Conservation (phyloP, 2,888 invertebrate species). For the Lasioglossum lativentre region DNA sequence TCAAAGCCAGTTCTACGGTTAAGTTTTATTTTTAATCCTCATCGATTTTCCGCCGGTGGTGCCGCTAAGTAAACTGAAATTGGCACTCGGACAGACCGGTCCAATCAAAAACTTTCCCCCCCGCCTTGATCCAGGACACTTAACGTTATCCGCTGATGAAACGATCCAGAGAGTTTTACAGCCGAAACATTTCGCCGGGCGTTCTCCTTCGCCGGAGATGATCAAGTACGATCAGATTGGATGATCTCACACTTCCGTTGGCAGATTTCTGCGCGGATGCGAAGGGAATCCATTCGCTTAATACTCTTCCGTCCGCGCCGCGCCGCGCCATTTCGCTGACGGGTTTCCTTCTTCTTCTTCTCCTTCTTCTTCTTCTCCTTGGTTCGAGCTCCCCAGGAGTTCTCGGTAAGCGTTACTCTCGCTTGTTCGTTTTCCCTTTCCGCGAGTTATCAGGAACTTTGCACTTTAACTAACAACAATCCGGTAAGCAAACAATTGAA, state of each 20-base stretch:
- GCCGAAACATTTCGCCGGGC: conserved; percentile 36
- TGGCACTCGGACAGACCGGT: neutral
- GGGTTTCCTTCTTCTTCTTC: neutral
- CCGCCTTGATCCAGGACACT: conserved; percentile 26
- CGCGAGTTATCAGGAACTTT: conserved; percentile 80
- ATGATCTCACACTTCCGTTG: conserved; percentile 36
- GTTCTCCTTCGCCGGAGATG: conserved; percentile 18
- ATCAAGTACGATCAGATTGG: conserved; percentile 41
- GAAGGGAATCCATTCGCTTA: conserved; percentile 54
- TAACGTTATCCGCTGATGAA: conserved; percentile 41
- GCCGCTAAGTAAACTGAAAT: conserved; percentile 30
- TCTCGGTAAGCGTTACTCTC: neutral
- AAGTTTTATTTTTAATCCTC: conserved; percentile 36
- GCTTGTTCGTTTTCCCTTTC: conserved; percentile 41
- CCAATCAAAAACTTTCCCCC: conserved; percentile 38
- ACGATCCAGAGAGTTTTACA: conserved; percentile 31
- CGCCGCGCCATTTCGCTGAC: neutral
- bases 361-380: neutral
- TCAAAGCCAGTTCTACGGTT: neutral
- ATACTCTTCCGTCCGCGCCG: conserved; percentile 22
- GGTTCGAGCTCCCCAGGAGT: neutral
- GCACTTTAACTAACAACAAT: conserved; percentile 82
- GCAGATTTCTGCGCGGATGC: conserved; percentile 35
- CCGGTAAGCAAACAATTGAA: conserved; percentile 80
- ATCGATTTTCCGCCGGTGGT: conserved; percentile 28